These are phyloP conservation scores for Hyppa rectilinea DNA, from an alignment of 2,888 invertebrate species.

Conservation along the genomic window DNA sequence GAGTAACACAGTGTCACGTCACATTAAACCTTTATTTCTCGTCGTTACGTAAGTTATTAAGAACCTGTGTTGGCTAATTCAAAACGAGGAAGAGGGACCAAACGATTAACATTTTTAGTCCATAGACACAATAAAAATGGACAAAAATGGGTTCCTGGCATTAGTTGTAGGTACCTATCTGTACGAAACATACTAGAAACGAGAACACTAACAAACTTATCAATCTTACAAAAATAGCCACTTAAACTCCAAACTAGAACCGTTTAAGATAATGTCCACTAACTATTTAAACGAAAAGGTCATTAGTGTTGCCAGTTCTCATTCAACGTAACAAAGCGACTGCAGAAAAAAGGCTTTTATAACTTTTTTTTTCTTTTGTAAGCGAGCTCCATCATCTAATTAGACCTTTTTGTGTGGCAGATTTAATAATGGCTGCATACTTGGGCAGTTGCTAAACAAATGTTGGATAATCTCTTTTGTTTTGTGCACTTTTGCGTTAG, in stretches of 20 bases:
- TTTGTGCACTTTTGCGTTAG: conserved; percentile 50
- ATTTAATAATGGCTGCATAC: conserved; percentile 66
- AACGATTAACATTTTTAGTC: neutral
- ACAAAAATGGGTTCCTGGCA: neutral
- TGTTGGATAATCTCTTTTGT: conserved; percentile 66
- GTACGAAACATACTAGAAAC: neutral
- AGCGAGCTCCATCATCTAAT: conserved; percentile 49
- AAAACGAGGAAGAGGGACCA: neutral
- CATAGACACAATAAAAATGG: neutral
- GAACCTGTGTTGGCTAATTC: neutral
- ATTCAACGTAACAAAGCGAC: conserved; percentile 50
- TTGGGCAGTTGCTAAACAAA: conserved; percentile 66
- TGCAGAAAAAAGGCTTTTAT: conserved; percentile 42
- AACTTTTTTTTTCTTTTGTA: conserved; percentile 51
- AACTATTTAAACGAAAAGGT: conserved; percentile 57
- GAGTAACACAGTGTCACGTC: neutral
- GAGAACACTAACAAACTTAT: conserved; percentile 30
- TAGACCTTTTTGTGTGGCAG: conserved; percentile 59
- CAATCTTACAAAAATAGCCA: conserved; percentile 18
- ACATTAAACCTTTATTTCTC: conserved; percentile 8
- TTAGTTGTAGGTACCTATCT: neutral
- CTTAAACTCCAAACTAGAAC: conserved; percentile 43
- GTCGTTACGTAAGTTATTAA: neutral
- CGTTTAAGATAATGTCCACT: conserved; percentile 54
- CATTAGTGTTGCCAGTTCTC: conserved; percentile 58